A percentile compares a stretch with the other conserved stretches of the same genome.
phyloP scores from a whole-genome alignment of 2,113 vertebrate genomes.

The Mormoops blainvillei region DNA sequence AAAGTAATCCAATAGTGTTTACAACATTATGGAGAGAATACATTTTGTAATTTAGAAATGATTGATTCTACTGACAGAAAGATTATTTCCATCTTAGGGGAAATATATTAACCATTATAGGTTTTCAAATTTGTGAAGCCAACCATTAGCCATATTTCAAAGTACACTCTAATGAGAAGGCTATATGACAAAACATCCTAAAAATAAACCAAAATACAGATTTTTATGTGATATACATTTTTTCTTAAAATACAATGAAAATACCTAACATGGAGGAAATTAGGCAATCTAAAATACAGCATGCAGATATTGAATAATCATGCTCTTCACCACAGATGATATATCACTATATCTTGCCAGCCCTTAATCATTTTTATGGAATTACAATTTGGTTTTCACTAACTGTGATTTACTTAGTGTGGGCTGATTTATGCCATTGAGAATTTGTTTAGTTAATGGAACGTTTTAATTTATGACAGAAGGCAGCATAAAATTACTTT shows the following conservation, averaged over 20 bases:
- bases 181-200: neutral
- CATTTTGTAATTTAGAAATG: constrained; percentile 6
- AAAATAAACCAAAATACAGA: neutral
- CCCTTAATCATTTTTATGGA: constrained; percentile 82
- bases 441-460: constrained; percentile 85
- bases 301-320: constrained; percentile 69
- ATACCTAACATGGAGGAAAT: neutral
- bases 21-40: neutral
- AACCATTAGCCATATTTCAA: constrained; percentile 33
- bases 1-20: neutral
- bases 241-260: constrained; percentile 1
- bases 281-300: constrained; percentile 24
- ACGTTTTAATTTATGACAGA: constrained; percentile 86
- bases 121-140: constrained; percentile 12
- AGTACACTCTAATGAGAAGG: neutral
- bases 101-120: neutral
- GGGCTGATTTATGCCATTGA: constrained; percentile 81
- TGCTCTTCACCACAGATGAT: constrained; percentile 73
- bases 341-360: constrained; percentile 72
- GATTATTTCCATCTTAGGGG: neutral
- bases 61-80: constrained; percentile 6
- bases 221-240: neutral
- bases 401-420: constrained; percentile 81
- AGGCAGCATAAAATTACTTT: constrained; percentile 75
- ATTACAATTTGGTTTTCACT: constrained; percentile 82